A percentile compares a stretch with the other conserved stretches of the same genome.
Conservation (phyloP, 35 echinoderm and acorn worm species). For the Anneissia japonica region DNA sequence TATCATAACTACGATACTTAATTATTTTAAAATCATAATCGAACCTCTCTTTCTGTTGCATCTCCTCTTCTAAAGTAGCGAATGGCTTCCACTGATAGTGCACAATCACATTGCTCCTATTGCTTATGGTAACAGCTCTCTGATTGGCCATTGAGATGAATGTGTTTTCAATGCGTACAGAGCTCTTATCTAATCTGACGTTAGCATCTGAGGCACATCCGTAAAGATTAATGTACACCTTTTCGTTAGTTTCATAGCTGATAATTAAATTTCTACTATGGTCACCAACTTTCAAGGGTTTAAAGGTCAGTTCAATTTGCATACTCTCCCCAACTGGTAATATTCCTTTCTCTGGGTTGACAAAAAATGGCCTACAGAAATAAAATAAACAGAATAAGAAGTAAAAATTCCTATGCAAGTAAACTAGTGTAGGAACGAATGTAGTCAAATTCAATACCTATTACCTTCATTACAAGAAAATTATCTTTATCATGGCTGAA, state of each 20-base stretch:
- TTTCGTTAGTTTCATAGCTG: constrained; percentile 84
- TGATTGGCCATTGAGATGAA: constrained; percentile 99
- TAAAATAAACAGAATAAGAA: neutral
- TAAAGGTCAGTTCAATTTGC: constrained; percentile 83
- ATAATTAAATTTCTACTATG: constrained; percentile 68
- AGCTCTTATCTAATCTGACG: constrained; percentile 90
- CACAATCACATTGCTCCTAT: constrained; percentile 95
- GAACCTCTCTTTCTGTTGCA: constrained; percentile 91
- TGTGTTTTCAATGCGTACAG: constrained; percentile 95
- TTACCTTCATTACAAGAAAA: no score
- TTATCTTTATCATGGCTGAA: no score
- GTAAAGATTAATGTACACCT: constrained; percentile 65
- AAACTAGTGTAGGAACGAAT: no score
- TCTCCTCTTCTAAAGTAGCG: constrained; percentile 73
- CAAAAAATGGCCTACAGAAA: constrained; percentile 64
- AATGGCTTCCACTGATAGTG: constrained; percentile 92
- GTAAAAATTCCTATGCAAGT: no score
- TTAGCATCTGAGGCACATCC: constrained; percentile 84
- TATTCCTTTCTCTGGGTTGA: constrained; percentile 62
- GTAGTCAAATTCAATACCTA: no score
- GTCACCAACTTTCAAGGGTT: constrained; percentile 87
- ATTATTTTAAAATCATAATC: no score
- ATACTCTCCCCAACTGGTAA: constrained; percentile 80
- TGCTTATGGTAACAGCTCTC: constrained; percentile 77
- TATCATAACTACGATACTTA: no score